Evolutionary conservation across 2,888 invertebrate species (phyloP), one percentile per base, ranked within the genome.

Genomic region (Andricus quercusramuli): DNA sequence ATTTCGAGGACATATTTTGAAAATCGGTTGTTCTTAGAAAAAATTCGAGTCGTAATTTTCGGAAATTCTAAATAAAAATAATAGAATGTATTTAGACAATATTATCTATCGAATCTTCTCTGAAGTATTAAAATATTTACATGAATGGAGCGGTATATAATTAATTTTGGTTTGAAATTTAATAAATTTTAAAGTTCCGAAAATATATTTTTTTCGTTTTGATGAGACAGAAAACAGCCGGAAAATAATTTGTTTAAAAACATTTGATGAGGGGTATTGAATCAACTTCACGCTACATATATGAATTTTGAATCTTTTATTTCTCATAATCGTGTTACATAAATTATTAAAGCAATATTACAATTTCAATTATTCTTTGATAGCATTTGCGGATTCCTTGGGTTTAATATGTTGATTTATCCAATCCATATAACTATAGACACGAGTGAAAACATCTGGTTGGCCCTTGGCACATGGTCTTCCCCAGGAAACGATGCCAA

Each of bases 401-500:
- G 85, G 80, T 62, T 89, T 82, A 4, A 84, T 84, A 47, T 90
- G 80, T 5, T 86, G 70, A 13, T 88, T 85, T 78, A 93, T 93
- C 93, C 93, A 93, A 68, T 91, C 86, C 3, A 88, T 77, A 83
- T 93, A 93, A 59, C 89, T 89, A 78, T 87, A 91, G 17, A 93
- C 93, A 82, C 93, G 90, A 3, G 93, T 93, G 81, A 92, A 93
- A 9, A 93, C 93, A 83, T 93, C 93, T 2, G 93, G 93, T 65
- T 87, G 86, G 11, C 93, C 93, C 85, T 88, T 90, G 41, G 93
- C 93, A 80, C 93, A 93, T 0, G 93, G 93, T 70, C 89, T 89
- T 29, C 93, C 93, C 93, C 93, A 93, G 2, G 93, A 93, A 51
- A 93, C 93, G 3, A 93, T 86, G 4, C 93, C 93, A 20, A 93